Base-by-base conservation (phyloP, 2,888 invertebrate genomes). In the Watsonalla cultraria region DNA sequence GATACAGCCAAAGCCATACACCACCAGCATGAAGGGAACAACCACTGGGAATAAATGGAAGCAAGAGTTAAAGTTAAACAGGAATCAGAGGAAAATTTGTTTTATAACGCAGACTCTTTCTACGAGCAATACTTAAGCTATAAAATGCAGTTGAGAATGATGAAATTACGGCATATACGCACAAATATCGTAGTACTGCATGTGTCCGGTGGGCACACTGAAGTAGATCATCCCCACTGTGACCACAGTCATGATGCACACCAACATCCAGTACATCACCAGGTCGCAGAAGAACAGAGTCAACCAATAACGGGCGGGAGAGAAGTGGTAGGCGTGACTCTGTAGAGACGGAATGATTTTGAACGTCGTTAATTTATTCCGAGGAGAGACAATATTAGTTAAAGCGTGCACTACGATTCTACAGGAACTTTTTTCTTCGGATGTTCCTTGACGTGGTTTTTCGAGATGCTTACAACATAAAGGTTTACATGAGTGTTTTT, bases 1-100 rank as follows among this genome's bases (percentile, higher is more conserved):
- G n/a, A 87, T 72, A 56, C 83, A 82, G 0, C 79, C 81, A 6
- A 84, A 45, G 0, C 87, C 87, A 51, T 88, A 89, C 0, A 83
- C 51, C 0, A 72, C 52, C 49, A 89, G 59, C 68, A 83, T 67
- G 5, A 81, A 61, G 0, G 87, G 84, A 0, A 88, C 58, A 4
- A 84, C 69, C 45, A 72, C 84, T 86, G 77, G 15, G 79, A 78
- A 46, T 45, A 42, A 42, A 15, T 9, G 35, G 7, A 49, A 37
- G 9, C 14, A 50, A 37, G 45, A 45, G 45, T 8, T 46, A 45
- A 2, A 24, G 1, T 24, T 24, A 24, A 24, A 1, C 24, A 24
- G 24, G 24, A 24, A 24, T 24, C 24, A 24, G 35, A n/a, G 33
- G 48, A 46, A 34, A 45, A 35, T 9, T n/a, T n/a, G n/a, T n/a